Evolutionary conservation across 2,797 vertebrate genomes (phyloP), one percentile per base, ranked within the genome.

Genomic region (Malurus splendens): DNA sequence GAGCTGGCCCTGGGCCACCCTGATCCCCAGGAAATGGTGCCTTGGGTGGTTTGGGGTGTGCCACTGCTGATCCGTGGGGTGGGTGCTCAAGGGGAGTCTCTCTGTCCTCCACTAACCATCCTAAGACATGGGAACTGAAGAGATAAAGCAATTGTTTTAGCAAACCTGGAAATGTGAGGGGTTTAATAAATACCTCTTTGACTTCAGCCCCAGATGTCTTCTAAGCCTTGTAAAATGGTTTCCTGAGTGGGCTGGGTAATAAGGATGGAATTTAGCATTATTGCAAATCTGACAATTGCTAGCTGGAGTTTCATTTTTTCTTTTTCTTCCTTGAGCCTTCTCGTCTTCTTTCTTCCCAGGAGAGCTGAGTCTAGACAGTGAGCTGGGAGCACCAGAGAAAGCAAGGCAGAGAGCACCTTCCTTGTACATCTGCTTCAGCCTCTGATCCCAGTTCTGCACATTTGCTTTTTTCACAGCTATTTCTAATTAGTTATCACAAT

Each of bases 101-200:
- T 74, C 55, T 66, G 47, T 44, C 45, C 44, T 76, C 83, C 76
- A 65, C 42, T 47, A 64, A 44, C 48, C 17, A 4, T 55, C 85
- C 51, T 27, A 85, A 78, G 89, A 74, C 38, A 18, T 33, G 51
- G 3, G 3, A 71, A 83, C 71, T 65, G 5, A 82, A 42, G 89
- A 95, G 82, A 95, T 75, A 93, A 96, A 92, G 71, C 76, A 70
- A 82, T 20, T 18, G 83, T 78, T 92, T 95, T 89, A 93, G 72
- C 54, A 73, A 92, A 94, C 55, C 6, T 76, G 90, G 86, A 92
- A 94, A 93, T 10, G n/a, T 62, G 70, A 93, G 79, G 4, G 79
- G 64, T 54, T 94, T 86, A 32, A 54, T 77, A 96, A 95, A 92
- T 85, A 82, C 51, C 81, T 76, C 89, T 92, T 62, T 93, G 85